A percentile compares a stretch with the other conserved stretches of the same genome.
These are phyloP conservation scores for Aleiodes alternator DNA, from an alignment of 2,888 invertebrate genomes.

Conservation along the genomic window DNA sequence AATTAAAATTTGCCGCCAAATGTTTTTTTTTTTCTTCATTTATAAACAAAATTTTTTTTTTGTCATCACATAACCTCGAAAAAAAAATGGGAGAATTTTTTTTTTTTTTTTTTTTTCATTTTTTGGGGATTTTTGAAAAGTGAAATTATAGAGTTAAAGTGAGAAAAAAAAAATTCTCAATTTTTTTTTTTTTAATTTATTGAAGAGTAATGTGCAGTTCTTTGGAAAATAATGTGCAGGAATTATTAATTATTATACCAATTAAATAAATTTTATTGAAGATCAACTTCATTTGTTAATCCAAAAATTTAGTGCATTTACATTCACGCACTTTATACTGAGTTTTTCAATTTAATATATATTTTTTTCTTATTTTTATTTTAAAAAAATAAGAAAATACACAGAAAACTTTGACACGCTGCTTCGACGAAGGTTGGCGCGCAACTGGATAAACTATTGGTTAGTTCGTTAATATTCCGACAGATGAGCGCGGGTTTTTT, in stretches of 20 bases:
- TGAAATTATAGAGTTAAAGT: too few species aligned
- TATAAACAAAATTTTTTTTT: not conserved
- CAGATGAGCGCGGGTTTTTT: conserved; percentile 26
- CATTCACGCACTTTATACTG: conserved; percentile 3
- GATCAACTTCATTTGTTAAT: conserved; percentile 47
- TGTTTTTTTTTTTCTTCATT: not conserved
- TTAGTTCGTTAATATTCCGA: conserved; percentile 6
- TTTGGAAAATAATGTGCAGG: conserved; percentile 19
- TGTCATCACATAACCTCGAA: not conserved
- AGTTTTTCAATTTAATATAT: not conserved
- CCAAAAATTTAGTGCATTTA: conserved; percentile 38
- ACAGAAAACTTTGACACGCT: conserved; percentile 39
- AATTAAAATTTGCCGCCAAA: not conserved
- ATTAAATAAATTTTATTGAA: conserved; percentile 46
- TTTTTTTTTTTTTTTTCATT: not conserved
- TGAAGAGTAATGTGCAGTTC: not conserved
- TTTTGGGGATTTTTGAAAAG: not conserved
- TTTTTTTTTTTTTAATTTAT: not conserved
- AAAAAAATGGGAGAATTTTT: not conserved
- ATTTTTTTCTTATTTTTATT: not conserved
- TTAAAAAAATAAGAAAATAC: conserved; percentile 24
- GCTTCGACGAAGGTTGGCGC: conserved; percentile 54
- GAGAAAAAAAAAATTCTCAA: too few species aligned
- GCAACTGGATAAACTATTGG: conserved; percentile 52
- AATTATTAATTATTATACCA: conserved; percentile 46